Conservation (phyloP, 1,140 invertebrate species). For the Drosophila truncata region DNA sequence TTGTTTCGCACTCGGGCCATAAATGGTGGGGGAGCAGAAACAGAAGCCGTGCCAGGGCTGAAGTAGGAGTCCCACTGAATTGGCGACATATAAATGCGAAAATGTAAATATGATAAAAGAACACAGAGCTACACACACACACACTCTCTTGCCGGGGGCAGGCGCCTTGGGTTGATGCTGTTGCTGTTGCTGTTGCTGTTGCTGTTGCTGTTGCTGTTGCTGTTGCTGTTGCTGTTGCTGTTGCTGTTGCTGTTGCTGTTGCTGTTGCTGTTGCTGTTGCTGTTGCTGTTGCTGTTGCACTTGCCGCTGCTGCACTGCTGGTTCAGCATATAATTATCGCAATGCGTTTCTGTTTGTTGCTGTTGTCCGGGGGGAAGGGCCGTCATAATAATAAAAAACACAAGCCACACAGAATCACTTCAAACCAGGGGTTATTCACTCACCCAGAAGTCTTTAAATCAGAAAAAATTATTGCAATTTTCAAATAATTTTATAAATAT, state of each 20-base stretch:
- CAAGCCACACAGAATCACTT: slow-evolving; percentile 53
- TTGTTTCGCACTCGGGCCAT: slow-evolving; percentile 76
- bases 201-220: slow-evolving; percentile 8
- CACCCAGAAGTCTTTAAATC: neutral
- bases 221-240: slow-evolving; percentile 17
- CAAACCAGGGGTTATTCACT: neutral
- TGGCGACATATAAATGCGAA: slow-evolving; percentile 76
- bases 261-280: slow-evolving; percentile 17
- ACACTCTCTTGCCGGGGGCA: slow-evolving; percentile 17
- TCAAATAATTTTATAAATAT: neutral
- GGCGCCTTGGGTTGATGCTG: slow-evolving; percentile 27
- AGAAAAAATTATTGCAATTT: neutral
- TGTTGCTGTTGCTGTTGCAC: slow-evolving; percentile 12
- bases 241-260: too few species aligned
- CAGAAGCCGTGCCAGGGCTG: neutral
- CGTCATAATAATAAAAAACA: slow-evolving; percentile 42
- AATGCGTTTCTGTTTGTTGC: slow-evolving; percentile 64
- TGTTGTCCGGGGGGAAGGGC: slow-evolving; percentile 16
- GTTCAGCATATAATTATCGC: slow-evolving; percentile 71
- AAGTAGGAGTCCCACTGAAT: slow-evolving; percentile 59
- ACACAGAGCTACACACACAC: slow-evolving; percentile 59
- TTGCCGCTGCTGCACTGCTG: slow-evolving; percentile 25
- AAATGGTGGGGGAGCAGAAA: slow-evolving; percentile 12
- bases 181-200: slow-evolving; percentile 9
- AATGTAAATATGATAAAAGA: slow-evolving; percentile 79